Percentiles rank a stretch among this genome's conserved stretches.
These are phyloP conservation scores for Akabosia matsudoensis DNA, from an alignment of 1,140 invertebrate genomes.

Conservation along the genomic window DNA sequence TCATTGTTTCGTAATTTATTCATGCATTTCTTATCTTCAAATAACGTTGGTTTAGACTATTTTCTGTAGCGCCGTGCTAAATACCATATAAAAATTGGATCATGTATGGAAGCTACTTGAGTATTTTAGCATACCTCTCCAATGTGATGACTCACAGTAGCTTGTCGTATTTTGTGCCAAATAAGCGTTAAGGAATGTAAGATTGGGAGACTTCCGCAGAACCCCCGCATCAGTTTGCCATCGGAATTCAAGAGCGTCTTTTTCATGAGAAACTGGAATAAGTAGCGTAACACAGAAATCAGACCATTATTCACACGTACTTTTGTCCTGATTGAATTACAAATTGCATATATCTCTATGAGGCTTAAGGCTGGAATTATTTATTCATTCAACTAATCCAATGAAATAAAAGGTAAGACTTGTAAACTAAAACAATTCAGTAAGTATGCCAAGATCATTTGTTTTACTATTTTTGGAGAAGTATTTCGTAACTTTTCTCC, in stretches of 20 bases:
- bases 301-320: too few species aligned
- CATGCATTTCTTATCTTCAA: not conserved
- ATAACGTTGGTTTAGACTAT: too few species aligned
- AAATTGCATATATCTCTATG: too few species aligned
- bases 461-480: too few species aligned
- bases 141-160: slow-evolving; percentile 71
- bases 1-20: not conserved
- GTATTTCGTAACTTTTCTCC: not conserved
- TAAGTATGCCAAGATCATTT: too few species aligned
- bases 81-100: too few species aligned
- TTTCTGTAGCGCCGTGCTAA: too few species aligned
- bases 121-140: slow-evolving; percentile 72
- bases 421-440: too few species aligned
- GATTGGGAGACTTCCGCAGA: slow-evolving; percentile 75
- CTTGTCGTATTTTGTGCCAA: slow-evolving; percentile 85
- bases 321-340: too few species aligned
- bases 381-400: not conserved
- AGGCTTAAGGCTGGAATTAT: too few species aligned
- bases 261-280: slow-evolving; percentile 78
- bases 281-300: not conserved
- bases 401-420: not conserved
- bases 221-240: slow-evolving; percentile 88
- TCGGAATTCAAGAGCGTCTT: slow-evolving; percentile 77
- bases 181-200: slow-evolving; percentile 85
- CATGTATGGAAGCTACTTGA: not conserved